phyloP scores from a whole-genome alignment of 2,888 invertebrate genomes.

The Sinentomon sp. region DNA sequence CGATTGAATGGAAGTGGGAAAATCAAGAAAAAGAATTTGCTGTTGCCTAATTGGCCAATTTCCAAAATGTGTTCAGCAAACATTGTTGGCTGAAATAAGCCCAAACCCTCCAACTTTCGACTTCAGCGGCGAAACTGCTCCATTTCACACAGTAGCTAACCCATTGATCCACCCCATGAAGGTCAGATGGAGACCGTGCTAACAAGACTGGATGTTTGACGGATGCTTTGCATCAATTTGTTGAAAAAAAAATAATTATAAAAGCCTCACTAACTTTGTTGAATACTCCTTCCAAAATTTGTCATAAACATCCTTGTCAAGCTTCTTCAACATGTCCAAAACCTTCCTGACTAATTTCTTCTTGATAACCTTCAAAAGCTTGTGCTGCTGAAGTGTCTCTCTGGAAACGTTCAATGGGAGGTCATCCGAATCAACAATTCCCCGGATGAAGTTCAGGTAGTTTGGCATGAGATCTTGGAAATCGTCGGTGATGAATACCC shows the following conservation, averaged over 20 bases:
- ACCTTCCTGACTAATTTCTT: slow-evolving; percentile 94
- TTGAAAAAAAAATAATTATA: slow-evolving; percentile 2
- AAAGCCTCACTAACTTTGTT: slow-evolving; percentile 41
- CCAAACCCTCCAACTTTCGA: too few species aligned
- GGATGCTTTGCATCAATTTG: too few species aligned
- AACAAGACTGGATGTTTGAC: too few species aligned
- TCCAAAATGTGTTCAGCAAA: too few species aligned
- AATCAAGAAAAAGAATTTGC: too few species aligned
- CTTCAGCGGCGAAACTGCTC: too few species aligned
- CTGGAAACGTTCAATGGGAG: slow-evolving; percentile 90
- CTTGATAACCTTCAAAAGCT: slow-evolving; percentile 93
- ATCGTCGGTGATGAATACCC: slow-evolving; percentile 98
- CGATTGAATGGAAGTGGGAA: too few species aligned
- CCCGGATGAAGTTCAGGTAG: slow-evolving; percentile 79
- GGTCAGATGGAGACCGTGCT: too few species aligned
- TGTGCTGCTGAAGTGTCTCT: slow-evolving; percentile 94
- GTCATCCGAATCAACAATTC: slow-evolving; percentile 96
- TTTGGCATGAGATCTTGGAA: slow-evolving; percentile 99
- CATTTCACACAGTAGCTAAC: too few species aligned
- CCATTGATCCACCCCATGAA: too few species aligned
- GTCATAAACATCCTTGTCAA: slow-evolving; percentile 60
- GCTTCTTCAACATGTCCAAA: slow-evolving; percentile 91
- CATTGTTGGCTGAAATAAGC: too few species aligned
- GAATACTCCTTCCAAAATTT: slow-evolving; percentile 98
- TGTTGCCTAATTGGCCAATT: too few species aligned